Percentiles rank a stretch among this genome's conserved stretches.
Conservation (phyloP, 2,888 invertebrate genomes). For the Stenichneumon culpator region DNA sequence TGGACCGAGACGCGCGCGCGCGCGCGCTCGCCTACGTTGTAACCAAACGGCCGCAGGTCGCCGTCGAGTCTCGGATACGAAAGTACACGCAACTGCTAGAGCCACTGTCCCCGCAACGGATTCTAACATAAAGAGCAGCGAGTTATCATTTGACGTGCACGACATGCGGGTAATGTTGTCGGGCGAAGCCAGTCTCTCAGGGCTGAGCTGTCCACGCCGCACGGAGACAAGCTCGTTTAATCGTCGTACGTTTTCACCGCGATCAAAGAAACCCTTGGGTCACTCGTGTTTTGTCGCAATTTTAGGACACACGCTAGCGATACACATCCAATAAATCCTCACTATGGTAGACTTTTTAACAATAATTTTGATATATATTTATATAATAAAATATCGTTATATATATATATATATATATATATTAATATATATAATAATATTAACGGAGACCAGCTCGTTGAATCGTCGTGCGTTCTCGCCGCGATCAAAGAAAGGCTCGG, state of each 20-base stretch:
- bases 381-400: too few species aligned
- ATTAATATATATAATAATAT: too few species aligned
- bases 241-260: conserved; percentile 15
- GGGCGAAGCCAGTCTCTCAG: conserved; percentile 1
- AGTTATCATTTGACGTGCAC: conserved; percentile 33
- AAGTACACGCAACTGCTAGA: background rate
- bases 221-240: background rate
- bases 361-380: too few species aligned
- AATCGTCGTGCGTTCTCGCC: too few species aligned
- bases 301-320: too few species aligned
- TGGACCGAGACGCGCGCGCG: background rate
- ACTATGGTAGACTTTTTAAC: too few species aligned
- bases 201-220: background rate
- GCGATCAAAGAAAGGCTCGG: too few species aligned
- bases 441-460: too few species aligned
- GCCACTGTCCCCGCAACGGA: conserved; percentile 3
- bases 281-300: too few species aligned
- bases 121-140: conserved; percentile 23
- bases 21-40: background rate
- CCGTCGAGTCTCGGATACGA: background rate
- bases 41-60: conserved; percentile 7
- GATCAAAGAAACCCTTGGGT: too few species aligned
- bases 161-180: conserved; percentile 32
- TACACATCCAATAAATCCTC: too few species aligned
- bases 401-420: too few species aligned